Percentiles rank a stretch among this genome's conserved stretches.
Conservation (phyloP, 1,140 invertebrate species). For the Bombus vancouverensis region DNA sequence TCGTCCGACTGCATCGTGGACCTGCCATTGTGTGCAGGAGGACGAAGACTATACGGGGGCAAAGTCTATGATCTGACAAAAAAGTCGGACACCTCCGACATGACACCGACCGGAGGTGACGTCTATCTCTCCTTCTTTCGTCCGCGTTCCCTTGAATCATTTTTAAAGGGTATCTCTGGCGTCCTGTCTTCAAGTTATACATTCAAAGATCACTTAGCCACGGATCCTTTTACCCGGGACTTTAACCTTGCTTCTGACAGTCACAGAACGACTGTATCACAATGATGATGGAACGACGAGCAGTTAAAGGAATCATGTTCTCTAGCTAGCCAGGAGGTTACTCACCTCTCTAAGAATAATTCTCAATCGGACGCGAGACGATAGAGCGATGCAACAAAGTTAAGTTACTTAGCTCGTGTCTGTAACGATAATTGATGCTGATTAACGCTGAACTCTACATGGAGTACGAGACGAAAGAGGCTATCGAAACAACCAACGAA, state of each 20-base stretch:
- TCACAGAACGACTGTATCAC: slow-evolving; percentile 61
- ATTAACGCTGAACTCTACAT: neutral
- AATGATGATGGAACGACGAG: slow-evolving; percentile 48
- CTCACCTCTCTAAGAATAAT: neutral
- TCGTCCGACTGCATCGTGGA: slow-evolving; percentile 71
- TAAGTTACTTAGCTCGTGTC: neutral
- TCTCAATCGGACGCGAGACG: neutral
- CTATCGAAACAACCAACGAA: neutral
- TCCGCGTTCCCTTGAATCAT: slow-evolving; percentile 50
- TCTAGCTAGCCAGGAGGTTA: neutral
- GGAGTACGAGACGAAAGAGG: neutral
- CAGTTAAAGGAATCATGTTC: slow-evolving; percentile 12
- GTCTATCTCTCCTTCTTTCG: slow-evolving; percentile 54
- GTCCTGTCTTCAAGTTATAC: slow-evolving; percentile 55
- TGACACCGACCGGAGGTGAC: slow-evolving; percentile 58
- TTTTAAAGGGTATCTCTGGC: slow-evolving; percentile 61
- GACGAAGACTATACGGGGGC: slow-evolving; percentile 63
- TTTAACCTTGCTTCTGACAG: slow-evolving; percentile 54
- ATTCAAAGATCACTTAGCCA: slow-evolving; percentile 55
- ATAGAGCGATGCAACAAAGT: neutral
- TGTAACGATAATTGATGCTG: neutral
- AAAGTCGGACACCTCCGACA: slow-evolving; percentile 62
- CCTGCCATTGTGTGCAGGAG: slow-evolving; percentile 71
- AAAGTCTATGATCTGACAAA: slow-evolving; percentile 73
- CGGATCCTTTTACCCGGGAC: slow-evolving; percentile 44